phyloP scores from a whole-genome alignment of 2,113 vertebrate species.

The Phalacrocorax pelagicus region DNA sequence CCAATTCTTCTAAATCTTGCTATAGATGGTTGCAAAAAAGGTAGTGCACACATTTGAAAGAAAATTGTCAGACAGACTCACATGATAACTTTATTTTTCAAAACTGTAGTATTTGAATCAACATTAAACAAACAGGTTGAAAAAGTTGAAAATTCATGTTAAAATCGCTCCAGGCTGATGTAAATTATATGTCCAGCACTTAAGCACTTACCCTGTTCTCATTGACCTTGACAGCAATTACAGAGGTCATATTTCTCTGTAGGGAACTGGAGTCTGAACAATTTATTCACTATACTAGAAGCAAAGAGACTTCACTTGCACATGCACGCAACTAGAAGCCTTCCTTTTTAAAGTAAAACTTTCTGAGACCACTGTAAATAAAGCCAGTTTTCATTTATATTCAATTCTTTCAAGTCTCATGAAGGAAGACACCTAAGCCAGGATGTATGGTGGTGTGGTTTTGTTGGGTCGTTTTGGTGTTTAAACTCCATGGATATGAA shows the following conservation, averaged over 20 bases:
- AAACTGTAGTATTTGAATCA: neutral
- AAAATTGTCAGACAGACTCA: neutral
- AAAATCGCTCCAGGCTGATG: neutral
- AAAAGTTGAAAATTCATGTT: neutral
- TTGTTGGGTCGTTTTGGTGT: too few relatives aligned
- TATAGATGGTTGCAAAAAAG: neutral
- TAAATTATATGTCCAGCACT: neutral
- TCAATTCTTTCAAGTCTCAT: neutral
- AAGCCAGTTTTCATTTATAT: neutral
- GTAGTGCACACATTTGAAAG: neutral
- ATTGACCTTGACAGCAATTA: conserved; percentile 31
- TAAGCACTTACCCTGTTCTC: neutral
- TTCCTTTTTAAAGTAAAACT: neutral
- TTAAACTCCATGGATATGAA: rapidly evolving
- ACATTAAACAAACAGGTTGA: neutral
- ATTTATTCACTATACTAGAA: neutral
- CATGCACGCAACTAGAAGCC: rapidly evolving
- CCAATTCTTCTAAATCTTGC: neutral
- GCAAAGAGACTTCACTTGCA: neutral
- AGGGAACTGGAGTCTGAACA: neutral
- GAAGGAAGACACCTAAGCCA: neutral
- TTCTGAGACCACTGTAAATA: neutral
- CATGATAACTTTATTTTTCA: neutral
- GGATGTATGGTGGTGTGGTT: neutral
- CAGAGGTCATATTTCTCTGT: neutral